Conservation (phyloP, 2,113 vertebrate genomes). For the Hystrix cristata region DNA sequence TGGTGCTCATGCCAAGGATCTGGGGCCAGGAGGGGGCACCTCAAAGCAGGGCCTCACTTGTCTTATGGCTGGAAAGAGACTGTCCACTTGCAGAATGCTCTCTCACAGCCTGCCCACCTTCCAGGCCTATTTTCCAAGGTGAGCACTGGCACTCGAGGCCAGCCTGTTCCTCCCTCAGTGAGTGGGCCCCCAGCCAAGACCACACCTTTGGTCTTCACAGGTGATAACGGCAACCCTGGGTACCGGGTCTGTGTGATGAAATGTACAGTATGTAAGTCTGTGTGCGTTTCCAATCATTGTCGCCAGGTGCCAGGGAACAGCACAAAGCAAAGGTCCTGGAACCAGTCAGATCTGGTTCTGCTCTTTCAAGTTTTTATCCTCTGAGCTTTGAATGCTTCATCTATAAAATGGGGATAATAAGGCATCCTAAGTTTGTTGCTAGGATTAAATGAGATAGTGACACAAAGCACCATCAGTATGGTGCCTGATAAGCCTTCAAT, state of each 20-base stretch:
- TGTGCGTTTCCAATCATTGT: neutral
- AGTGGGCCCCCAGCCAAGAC: slow-evolving; percentile 3
- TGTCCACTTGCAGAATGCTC: neutral
- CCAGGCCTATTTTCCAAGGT: neutral
- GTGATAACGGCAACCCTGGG: neutral
- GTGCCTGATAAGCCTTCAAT: neutral
- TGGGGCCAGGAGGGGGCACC: neutral
- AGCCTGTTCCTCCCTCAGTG: neutral
- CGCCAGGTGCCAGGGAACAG: neutral
- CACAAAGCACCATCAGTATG: neutral
- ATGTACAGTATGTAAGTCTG: neutral
- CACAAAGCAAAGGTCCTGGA: neutral
- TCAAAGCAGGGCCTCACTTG: slow-evolving; percentile 55
- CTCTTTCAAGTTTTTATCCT: neutral
- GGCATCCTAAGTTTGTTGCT: neutral
- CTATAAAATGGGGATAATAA: neutral
- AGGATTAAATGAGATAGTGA: neutral
- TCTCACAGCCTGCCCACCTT: neutral
- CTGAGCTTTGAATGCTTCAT: neutral
- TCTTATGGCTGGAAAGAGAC: neutral
- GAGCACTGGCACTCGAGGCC: neutral
- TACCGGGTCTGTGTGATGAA: neutral
- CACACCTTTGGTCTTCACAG: neutral
- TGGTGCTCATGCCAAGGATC: neutral
- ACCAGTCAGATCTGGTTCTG: neutral